Conservation (phyloP, 2,113 vertebrate genomes). For the Crotalus helleri region DNA sequence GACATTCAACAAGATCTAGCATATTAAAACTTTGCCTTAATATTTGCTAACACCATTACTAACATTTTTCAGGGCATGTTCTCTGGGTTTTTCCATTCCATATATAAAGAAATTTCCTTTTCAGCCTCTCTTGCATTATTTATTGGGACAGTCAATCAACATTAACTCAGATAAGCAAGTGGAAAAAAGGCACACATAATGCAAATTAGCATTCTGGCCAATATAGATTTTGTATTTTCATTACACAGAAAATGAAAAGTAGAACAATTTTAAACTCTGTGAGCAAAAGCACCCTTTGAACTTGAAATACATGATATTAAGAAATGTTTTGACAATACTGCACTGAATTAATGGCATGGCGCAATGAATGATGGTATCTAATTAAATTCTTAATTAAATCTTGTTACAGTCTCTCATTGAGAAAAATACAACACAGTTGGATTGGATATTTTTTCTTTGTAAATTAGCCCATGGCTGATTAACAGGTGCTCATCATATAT, state of each 20-base stretch:
- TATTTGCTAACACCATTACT: not conserved
- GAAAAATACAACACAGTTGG: constrained; percentile 41
- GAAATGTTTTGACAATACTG: constrained; percentile 25
- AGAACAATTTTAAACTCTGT: not conserved
- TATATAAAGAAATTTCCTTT: not conserved
- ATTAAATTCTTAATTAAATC: constrained; percentile 63
- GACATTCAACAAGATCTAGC: not conserved
- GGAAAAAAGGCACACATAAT: not conserved
- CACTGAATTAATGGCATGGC: constrained; percentile 28
- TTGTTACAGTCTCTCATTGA: constrained; percentile 51
- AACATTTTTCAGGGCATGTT: not conserved
- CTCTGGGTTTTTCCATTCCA: not conserved
- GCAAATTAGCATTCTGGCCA: not conserved
- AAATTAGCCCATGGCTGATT: constrained; percentile 56
- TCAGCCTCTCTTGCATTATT: not conserved
- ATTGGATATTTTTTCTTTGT: constrained; percentile 49
- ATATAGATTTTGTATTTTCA: not conserved
- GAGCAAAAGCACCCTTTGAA: not conserved
- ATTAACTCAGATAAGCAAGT: not conserved
- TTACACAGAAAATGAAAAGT: not conserved
- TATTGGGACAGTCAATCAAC: not conserved
- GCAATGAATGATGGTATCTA: constrained; percentile 45
- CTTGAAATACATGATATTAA: constrained; percentile 16
- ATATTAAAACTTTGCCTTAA: not conserved
- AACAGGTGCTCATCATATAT: constrained; percentile 50